phyloP scores from a whole-genome alignment of 2,113 vertebrate genomes.

The Acrocephalus arundinaceus region DNA sequence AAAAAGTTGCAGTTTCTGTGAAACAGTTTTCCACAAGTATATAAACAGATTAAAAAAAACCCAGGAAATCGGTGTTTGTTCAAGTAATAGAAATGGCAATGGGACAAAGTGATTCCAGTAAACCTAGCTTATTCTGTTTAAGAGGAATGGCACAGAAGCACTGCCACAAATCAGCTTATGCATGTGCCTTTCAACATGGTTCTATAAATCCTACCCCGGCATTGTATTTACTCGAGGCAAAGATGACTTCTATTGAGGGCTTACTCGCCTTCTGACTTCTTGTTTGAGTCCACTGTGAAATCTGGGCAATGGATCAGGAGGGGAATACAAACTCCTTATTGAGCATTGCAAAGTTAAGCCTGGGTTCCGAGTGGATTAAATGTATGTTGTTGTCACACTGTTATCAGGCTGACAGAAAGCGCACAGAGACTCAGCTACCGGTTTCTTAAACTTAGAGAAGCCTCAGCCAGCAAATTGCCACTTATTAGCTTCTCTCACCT shows the following conservation, averaged over 20 bases:
- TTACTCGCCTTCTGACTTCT: slow-evolving; percentile 24
- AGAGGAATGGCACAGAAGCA: slow-evolving; percentile 1
- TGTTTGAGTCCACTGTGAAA: slow-evolving; percentile 6
- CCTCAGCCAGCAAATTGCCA: slow-evolving; percentile 75
- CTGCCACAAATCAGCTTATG: slow-evolving; percentile 18
- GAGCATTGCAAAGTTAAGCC: slow-evolving; percentile 56
- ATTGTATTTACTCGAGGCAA: slow-evolving; percentile 30
- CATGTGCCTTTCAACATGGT: not conserved
- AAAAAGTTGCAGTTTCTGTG: not conserved
- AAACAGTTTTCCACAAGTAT: not conserved
- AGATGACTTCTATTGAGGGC: slow-evolving; percentile 9
- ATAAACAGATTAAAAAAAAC: not conserved
- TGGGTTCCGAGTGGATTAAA: slow-evolving; percentile 63
- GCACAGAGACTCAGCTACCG: slow-evolving; percentile 50
- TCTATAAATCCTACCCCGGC: not conserved
- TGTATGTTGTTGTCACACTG: slow-evolving; percentile 61
- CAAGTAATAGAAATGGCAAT: not conserved
- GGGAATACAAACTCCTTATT: slow-evolving; percentile 27
- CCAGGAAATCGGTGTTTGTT: not conserved
- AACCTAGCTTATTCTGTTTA: not conserved
- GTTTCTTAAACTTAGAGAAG: slow-evolving; percentile 70
- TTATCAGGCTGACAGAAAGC: slow-evolving; percentile 69
- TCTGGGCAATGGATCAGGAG: not conserved
- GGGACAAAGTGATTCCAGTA: not conserved
- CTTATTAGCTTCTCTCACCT: slow-evolving; percentile 83